Evolutionary conservation across 2,113 vertebrate species (phyloP).

Genomic region (Penelope pileata): DNA sequence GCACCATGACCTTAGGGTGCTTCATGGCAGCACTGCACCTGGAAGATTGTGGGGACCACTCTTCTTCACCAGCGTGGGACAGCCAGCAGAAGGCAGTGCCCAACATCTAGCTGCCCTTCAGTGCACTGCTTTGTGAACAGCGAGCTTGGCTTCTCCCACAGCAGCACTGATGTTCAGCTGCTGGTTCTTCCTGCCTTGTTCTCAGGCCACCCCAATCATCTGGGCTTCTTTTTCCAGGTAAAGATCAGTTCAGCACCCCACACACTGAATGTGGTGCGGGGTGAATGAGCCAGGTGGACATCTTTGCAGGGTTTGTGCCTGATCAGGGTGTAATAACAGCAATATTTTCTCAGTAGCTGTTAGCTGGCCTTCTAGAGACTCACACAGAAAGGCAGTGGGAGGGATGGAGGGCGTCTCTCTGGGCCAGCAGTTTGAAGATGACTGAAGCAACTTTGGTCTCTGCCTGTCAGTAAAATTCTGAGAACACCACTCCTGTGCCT

Average conservation of each 20-base stretch:
- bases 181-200: neutral
- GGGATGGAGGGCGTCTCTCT: neutral
- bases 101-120: neutral
- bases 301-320: neutral
- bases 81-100: neutral
- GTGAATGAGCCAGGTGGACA: neutral
- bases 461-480: no score
- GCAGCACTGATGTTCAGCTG: neutral
- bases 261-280: no score
- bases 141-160: neutral
- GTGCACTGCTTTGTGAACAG: accelerated
- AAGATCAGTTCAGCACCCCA: accelerated
- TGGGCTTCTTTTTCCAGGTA: neutral
- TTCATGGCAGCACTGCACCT: neutral
- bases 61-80: no score
- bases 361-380: neutral
- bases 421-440: neutral
- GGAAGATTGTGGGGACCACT: neutral
- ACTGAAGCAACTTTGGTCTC: neutral
- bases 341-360: no score
- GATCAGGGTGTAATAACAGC: neutral
- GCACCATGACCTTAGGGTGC: neutral
- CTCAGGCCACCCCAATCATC: neutral
- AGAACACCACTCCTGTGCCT: neutral
- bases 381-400: neutral